Conservation (phyloP, 2,797 vertebrate species). For the Anabas testudineus region DNA sequence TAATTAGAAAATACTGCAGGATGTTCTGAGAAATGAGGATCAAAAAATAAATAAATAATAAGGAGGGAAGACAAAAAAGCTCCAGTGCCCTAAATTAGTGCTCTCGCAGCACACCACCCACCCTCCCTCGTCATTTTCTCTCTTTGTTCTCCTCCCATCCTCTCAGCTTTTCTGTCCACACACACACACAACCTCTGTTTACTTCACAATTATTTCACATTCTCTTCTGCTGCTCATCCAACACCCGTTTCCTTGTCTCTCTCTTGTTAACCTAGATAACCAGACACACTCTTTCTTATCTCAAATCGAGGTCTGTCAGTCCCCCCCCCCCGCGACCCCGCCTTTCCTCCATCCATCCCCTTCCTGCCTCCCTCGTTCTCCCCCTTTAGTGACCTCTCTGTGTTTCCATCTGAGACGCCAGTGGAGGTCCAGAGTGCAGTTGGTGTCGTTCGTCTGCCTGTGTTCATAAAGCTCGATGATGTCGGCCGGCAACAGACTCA, state of each 20-base stretch:
- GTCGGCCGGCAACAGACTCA: conserved; percentile 69
- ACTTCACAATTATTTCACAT: conserved; percentile 22
- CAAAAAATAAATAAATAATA: conserved; percentile 2
- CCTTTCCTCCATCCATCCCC: conserved; percentile 40
- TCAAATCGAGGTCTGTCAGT: conserved; percentile 62
- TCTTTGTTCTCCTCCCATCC: conserved; percentile 59
- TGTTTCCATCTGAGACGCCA: conserved; percentile 18
- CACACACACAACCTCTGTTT: conserved; percentile 26
- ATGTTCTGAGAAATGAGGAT: conserved; percentile 52
- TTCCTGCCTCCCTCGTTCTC: conserved; percentile 5
- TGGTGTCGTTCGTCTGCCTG: conserved; percentile 34
- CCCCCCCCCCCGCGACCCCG: conserved; percentile 48
- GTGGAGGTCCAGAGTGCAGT: conserved; percentile 37
- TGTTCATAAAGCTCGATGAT: conserved; percentile 79
- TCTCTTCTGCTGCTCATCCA: conserved; percentile 18
- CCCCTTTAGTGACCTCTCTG: conserved; percentile 26
- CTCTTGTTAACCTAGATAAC: conserved; percentile 43
- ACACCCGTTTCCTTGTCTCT: conserved; percentile 22
- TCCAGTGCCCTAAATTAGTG: conserved; percentile 72
- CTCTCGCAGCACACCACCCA: conserved; percentile 61
- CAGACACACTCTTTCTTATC: conserved; percentile 52
- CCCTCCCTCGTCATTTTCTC: conserved; percentile 34
- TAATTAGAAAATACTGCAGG: conserved; percentile 68
- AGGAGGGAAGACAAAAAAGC: conserved; percentile 44
- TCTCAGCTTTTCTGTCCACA: conserved; percentile 39